A percentile compares a stretch with the other conserved stretches of the same genome.
Evolutionary conservation across 2,113 vertebrate species (phyloP).

Genomic region (Cinclus mexicanus): DNA sequence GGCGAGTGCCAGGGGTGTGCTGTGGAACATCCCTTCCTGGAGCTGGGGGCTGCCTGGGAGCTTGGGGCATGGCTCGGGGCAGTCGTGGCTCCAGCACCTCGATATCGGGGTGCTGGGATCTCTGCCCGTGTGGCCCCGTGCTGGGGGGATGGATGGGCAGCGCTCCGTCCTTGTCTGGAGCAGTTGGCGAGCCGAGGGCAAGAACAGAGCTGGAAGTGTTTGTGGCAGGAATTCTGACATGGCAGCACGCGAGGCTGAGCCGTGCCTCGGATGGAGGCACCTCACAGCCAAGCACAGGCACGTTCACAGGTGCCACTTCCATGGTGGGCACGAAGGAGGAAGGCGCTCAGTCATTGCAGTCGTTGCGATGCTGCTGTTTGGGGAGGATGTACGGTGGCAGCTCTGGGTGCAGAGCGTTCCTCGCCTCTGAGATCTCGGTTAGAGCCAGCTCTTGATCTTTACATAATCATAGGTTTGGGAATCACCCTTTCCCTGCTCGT

Average conservation of each 20-base stretch:
- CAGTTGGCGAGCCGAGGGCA: neutral
- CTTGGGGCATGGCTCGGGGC: neutral
- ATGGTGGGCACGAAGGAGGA: neutral
- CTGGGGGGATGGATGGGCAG: neutral
- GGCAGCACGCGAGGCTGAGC: neutral
- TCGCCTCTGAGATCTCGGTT: neutral
- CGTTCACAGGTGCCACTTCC: neutral
- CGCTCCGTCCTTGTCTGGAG: neutral
- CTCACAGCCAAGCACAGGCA: neutral
- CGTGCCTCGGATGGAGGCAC: neutral
- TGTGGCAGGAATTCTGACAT: slow-evolving; percentile 17
- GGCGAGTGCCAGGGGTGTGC: neutral
- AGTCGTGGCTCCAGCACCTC: fast-evolving
- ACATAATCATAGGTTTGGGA: neutral
- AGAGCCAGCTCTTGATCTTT: neutral
- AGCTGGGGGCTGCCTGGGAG: neutral
- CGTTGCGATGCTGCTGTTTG: fast-evolving
- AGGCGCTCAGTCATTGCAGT: neutral
- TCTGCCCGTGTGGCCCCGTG: fast-evolving
- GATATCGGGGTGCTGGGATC: fast-evolving
- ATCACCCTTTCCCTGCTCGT: neutral
- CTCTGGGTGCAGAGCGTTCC: neutral
- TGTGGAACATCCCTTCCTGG: neutral
- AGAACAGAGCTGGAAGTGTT: neutral
- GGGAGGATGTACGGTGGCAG: neutral